These are phyloP conservation scores for Perodicticus potto DNA, from an alignment of 2,797 vertebrate species.

Conservation along the genomic window DNA sequence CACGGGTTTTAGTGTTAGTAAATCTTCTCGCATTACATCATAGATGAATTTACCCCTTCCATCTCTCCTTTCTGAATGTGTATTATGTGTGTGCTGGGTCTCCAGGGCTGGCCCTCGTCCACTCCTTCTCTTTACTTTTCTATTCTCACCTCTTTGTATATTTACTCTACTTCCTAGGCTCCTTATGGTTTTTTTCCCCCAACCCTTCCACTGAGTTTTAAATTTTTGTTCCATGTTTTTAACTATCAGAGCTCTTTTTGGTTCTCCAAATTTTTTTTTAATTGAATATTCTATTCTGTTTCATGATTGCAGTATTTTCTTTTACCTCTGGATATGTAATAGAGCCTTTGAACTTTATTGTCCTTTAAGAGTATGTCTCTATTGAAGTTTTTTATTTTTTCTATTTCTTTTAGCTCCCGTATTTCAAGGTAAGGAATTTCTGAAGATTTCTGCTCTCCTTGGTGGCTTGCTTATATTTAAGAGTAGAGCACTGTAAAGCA, in stretches of 20 bases:
- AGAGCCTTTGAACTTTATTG: neutral
- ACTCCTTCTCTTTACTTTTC: neutral
- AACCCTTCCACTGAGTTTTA: neutral
- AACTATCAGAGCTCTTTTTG: neutral
- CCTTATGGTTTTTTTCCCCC: neutral
- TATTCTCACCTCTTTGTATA: neutral
- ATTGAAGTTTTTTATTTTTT: neutral
- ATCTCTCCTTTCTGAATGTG: neutral
- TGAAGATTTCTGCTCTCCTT: neutral
- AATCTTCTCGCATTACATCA: neutral
- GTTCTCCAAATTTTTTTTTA: neutral
- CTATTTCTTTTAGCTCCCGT: neutral
- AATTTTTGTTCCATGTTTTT: neutral
- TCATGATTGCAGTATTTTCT: neutral
- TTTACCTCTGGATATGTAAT: neutral
- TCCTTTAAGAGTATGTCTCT: neutral
- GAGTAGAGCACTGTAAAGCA: neutral
- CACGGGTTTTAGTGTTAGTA: neutral
- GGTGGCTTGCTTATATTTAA: neutral
- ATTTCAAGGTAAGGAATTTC: neutral
- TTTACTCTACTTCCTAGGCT: neutral
- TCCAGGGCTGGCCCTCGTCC: neutral
- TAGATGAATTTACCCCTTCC: neutral
- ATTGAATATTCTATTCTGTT: neutral
- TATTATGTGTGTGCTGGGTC: neutral